phyloP scores from a whole-genome alignment of 2,888 invertebrate genomes.

The Sylvicola cinctus region DNA sequence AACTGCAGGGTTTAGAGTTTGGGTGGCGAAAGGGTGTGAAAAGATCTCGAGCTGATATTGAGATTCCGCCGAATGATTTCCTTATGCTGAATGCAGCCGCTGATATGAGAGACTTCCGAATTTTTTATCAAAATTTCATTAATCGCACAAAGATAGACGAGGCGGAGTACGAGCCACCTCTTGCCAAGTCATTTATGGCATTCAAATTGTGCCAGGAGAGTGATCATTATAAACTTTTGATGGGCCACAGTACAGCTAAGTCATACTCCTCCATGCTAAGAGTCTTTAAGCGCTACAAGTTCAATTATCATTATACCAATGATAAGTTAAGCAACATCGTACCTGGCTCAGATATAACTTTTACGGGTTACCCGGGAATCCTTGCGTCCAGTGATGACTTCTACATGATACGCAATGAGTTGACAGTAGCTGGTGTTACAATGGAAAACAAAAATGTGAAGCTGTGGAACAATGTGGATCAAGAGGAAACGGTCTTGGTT shows the following conservation, averaged over 20 bases:
- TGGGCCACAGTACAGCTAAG: constrained; percentile 63
- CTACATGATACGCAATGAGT: constrained; percentile 40
- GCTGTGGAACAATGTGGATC: constrained; percentile 45
- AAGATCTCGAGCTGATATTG: constrained; percentile 37
- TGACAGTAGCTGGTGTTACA: constrained; percentile 57
- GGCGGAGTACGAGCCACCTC: constrained; percentile 39
- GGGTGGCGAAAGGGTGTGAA: constrained; percentile 53
- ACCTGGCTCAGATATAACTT: constrained; percentile 46
- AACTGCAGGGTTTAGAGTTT: constrained; percentile 54
- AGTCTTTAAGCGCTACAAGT: constrained; percentile 64
- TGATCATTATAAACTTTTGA: constrained; percentile 29
- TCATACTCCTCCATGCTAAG: constrained; percentile 66
- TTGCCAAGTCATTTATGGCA: constrained; percentile 23
- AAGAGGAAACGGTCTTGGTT: constrained; percentile 31
- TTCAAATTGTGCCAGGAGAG: constrained; percentile 10
- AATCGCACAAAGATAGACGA: constrained; percentile 18
- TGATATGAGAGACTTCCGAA: constrained; percentile 42
- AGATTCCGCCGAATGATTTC: constrained; percentile 40
- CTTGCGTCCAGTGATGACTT: constrained; percentile 68
- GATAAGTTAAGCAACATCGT: constrained; percentile 23
- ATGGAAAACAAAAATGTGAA: constrained; percentile 51
- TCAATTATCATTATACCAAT: constrained; percentile 44
- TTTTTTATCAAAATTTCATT: constrained; percentile 23
- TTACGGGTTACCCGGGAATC: constrained; percentile 70
- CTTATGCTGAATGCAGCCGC: constrained; percentile 54